Evolutionary conservation across 2,113 vertebrate species (phyloP).

Genomic region (Gymnarchus niloticus): DNA sequence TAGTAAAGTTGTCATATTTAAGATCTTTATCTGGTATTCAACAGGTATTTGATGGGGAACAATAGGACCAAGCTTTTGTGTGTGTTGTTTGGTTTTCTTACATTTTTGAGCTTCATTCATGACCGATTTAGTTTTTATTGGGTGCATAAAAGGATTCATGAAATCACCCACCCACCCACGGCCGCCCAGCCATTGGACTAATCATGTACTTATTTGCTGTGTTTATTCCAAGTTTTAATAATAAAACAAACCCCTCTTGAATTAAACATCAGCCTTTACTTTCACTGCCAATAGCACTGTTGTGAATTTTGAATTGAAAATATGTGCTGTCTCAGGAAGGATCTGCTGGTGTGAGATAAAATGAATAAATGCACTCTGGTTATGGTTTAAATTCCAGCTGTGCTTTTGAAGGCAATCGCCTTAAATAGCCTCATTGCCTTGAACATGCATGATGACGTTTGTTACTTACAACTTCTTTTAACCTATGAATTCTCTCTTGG

Average conservation of each 20-base stretch:
- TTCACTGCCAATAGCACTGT: background rate
- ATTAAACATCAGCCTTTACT: background rate
- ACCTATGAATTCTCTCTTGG: background rate
- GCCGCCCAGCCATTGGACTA: constrained; percentile 61
- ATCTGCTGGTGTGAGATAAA: background rate
- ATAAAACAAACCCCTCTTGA: constrained; percentile 37
- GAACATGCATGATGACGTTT: background rate
- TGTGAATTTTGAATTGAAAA: background rate
- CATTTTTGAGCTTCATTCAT: constrained; percentile 17
- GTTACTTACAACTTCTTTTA: background rate
- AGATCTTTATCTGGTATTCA: constrained; percentile 12
- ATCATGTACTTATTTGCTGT: constrained; percentile 61
- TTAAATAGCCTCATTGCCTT: background rate
- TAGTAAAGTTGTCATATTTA: constrained; percentile 14
- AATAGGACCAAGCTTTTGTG: background rate
- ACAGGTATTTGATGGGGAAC: background rate
- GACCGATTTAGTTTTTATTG: background rate
- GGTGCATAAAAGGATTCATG: background rate
- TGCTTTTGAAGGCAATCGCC: background rate
- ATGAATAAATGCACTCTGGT: background rate
- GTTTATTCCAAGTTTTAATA: constrained; percentile 62
- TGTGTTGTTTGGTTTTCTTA: constrained; percentile 3
- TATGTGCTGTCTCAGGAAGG: background rate
- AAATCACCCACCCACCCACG: too few relatives aligned
- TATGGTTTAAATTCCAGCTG: background rate